Conservation (phyloP, 2,797 vertebrate genomes). For the Molossus alvarezi region DNA sequence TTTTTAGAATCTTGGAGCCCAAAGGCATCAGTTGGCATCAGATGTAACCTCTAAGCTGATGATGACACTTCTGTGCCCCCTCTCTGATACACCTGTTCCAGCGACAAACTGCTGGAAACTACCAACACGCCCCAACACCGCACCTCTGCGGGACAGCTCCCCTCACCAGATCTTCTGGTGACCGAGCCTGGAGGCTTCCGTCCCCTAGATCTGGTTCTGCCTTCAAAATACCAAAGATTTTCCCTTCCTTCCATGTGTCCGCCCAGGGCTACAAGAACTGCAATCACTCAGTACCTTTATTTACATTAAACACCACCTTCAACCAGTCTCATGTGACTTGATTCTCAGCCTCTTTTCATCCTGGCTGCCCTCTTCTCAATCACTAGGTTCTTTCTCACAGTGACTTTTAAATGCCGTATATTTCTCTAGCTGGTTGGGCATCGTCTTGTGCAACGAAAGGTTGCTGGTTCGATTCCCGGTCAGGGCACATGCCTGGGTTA, state of each 20-base stretch:
- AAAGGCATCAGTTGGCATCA: neutral
- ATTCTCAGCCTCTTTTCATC: conserved; percentile 16
- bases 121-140: rapidly evolving
- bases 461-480: too few species aligned
- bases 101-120: neutral
- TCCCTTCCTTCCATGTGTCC: neutral
- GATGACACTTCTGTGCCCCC: neutral
- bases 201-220: neutral
- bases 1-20: conserved; percentile 25
- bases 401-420: neutral
- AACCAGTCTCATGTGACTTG: neutral
- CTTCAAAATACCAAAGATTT: neutral
- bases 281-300: neutral
- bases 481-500: too few species aligned
- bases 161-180: neutral
- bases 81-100: neutral
- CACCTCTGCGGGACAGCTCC: neutral
- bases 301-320: neutral
- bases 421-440: too few species aligned
- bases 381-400: neutral
- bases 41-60: neutral
- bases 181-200: neutral
- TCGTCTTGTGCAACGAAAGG: too few species aligned
- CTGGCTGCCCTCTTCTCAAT: neutral
- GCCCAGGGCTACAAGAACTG: neutral